phyloP scores from a whole-genome alignment of 92 coral and sea anemone genomes.

The Zoanthus sociatus region DNA sequence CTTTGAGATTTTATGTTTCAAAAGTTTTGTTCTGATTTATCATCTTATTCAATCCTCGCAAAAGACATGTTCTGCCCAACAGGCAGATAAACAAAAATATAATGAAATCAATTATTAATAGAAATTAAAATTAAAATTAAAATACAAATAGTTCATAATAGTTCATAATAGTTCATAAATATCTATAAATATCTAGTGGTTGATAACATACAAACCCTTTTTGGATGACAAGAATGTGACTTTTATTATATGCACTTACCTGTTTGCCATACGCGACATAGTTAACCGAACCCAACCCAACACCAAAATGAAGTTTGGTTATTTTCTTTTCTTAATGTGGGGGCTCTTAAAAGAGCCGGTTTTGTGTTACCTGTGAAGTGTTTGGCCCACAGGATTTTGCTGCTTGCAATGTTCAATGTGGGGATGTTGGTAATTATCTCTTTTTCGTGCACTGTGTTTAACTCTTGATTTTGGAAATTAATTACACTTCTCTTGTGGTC shows the following conservation, averaged over 20 bases:
- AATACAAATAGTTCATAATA: not conserved
- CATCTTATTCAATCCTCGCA: not conserved
- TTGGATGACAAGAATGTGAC: not conserved
- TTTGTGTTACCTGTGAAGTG: too few species aligned
- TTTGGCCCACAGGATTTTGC: not conserved
- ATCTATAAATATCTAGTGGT: not conserved
- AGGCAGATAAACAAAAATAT: not conserved
- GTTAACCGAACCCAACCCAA: not conserved
- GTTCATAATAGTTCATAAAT: too few species aligned
- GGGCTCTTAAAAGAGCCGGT: not conserved
- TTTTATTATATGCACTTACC: not conserved
- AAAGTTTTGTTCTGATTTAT: conserved; percentile 34
- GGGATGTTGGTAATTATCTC: not conserved
- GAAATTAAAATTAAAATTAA: too few species aligned
- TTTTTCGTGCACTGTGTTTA: not conserved
- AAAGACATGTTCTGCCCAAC: not conserved
- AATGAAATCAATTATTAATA: not conserved
- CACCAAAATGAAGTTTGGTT: not conserved
- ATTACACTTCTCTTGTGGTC: not conserved
- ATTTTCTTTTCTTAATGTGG: not conserved
- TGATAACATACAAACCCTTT: not conserved
- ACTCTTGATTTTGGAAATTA: not conserved
- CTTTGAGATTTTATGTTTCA: conserved; percentile 23
- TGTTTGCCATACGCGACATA: not conserved
- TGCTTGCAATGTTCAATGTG: not conserved